A percentile compares a stretch with the other conserved stretches of the same genome.
Conservation (phyloP, 2,113 vertebrate species). For the Pluvianellus socialis region DNA sequence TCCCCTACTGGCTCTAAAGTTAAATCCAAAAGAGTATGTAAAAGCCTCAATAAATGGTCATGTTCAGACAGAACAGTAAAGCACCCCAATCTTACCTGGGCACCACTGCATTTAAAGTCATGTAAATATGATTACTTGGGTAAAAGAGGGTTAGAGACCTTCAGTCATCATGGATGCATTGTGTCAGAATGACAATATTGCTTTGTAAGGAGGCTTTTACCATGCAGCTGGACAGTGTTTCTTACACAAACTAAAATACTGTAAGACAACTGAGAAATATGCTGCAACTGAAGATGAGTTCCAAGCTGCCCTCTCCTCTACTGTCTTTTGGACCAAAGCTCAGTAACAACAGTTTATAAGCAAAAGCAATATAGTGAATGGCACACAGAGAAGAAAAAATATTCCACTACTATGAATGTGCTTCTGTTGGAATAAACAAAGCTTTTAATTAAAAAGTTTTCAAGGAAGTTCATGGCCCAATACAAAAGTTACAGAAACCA, state of each 20-base stretch:
- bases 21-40: neutral
- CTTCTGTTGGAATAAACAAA: neutral
- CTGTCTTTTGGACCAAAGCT: neutral
- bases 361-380: neutral
- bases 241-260: neutral
- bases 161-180: neutral
- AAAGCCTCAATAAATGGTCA: neutral
- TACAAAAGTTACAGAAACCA: neutral
- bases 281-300: neutral
- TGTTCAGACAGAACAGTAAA: neutral
- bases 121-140: neutral
- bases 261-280: conserved; percentile 11
- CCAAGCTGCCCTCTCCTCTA: neutral
- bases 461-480: neutral
- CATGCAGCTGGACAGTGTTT: neutral
- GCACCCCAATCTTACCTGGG: neutral
- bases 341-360: neutral
- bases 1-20: neutral
- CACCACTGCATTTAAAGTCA: neutral
- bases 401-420: neutral
- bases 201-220: conserved; percentile 15
- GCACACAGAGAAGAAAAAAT: neutral
- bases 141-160: neutral
- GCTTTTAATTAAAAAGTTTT: neutral
- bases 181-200: neutral